Evolutionary conservation across 2,113 vertebrate species (phyloP).

Genomic region (Seriola dumerili): DNA sequence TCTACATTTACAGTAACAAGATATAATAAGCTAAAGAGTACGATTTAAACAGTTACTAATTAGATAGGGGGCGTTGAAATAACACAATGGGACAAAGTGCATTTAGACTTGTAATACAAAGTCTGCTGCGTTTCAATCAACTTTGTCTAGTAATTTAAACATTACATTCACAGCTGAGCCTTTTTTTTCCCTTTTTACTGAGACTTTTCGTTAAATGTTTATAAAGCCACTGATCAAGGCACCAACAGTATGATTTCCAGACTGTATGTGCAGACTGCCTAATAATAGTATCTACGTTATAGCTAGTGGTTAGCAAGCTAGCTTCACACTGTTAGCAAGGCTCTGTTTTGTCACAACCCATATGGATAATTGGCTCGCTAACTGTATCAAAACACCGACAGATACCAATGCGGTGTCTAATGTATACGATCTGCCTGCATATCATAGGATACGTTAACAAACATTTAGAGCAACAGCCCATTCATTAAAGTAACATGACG

Average conservation of each 20-base stretch:
- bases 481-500: constrained; percentile 26
- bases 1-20: not conserved
- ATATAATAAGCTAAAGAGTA: not conserved
- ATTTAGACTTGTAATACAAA: constrained; percentile 12
- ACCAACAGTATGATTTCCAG: not conserved
- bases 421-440: not conserved
- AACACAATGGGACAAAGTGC: constrained; percentile 29
- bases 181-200: no score
- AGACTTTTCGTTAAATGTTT: not conserved
- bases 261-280: not conserved
- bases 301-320: constrained; percentile 67
- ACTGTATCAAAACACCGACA: not conserved
- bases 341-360: constrained; percentile 26
- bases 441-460: not conserved
- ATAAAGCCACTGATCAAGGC: not conserved
- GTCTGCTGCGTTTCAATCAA: constrained; percentile 19
- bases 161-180: not conserved
- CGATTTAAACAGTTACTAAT: not conserved
- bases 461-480: constrained; percentile 6
- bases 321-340: constrained; percentile 64
- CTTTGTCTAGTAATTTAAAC: constrained; percentile 15
- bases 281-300: constrained; percentile 36
- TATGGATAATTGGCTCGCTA: not conserved
- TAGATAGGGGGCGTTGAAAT: not conserved
- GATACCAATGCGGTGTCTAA: not conserved